Conservation (phyloP, 2,113 vertebrate species). For the Meriones unguiculatus region DNA sequence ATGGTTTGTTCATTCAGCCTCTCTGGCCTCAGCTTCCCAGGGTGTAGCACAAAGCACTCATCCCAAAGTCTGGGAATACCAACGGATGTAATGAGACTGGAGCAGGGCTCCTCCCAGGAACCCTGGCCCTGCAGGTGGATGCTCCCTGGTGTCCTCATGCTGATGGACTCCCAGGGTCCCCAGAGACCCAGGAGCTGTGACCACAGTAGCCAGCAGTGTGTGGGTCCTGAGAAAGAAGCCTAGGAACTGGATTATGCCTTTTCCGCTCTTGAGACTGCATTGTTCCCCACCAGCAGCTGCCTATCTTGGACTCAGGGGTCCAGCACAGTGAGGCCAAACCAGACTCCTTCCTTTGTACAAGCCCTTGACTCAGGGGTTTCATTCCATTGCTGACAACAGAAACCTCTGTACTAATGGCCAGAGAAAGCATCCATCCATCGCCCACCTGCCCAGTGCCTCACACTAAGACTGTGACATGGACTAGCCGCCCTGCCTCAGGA, state of each 20-base stretch:
- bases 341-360: no score
- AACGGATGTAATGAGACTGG: background rate
- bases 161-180: background rate
- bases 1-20: background rate
- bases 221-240: background rate
- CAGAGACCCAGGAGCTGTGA: background rate
- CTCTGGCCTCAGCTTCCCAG: background rate
- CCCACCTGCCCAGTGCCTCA: no score
- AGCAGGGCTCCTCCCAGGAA: background rate
- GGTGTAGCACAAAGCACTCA: background rate
- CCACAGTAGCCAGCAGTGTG: background rate
- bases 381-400: background rate
- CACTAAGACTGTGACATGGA: background rate
- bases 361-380: background rate
- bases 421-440: background rate
- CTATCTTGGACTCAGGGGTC: background rate
- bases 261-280: background rate
- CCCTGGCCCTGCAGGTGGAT: background rate
- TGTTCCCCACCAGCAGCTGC: background rate
- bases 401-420: background rate
- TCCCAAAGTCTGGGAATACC: background rate
- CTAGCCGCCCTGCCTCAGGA: background rate
- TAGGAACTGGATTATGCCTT: background rate
- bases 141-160: background rate
- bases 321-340: background rate